Percentiles rank a stretch among this genome's conserved stretches.
phyloP scores from a whole-genome alignment of 2,113 vertebrate genomes.

The Paraplagusia blochii region DNA sequence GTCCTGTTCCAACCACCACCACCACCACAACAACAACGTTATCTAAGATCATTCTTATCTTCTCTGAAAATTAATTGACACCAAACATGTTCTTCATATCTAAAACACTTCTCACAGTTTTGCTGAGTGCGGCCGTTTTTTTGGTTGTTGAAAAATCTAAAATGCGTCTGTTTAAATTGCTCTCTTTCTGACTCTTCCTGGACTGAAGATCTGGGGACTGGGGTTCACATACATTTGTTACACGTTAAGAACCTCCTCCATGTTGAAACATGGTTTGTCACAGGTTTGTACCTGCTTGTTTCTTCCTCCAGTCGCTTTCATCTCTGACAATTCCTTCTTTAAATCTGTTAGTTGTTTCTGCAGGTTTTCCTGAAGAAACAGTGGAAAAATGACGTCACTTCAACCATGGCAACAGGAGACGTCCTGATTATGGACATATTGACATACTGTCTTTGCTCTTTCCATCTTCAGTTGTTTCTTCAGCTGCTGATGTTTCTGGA shows the following conservation, averaged over 20 bases:
- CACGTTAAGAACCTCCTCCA: not conserved
- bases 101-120: not conserved
- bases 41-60: no score
- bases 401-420: no score
- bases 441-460: constrained; percentile 76
- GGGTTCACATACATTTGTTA: not conserved
- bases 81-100: constrained; percentile 33
- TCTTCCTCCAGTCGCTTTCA: constrained; percentile 34
- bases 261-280: not conserved
- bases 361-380: constrained; percentile 47
- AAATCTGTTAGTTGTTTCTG: constrained; percentile 47
- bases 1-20: constrained; percentile 23
- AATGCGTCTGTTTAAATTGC: constrained; percentile 26
- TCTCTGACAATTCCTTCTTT: constrained; percentile 42
- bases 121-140: constrained; percentile 33
- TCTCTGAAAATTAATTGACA: not conserved
- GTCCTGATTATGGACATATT: no score
- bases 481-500: constrained; percentile 74
- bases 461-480: constrained; percentile 78
- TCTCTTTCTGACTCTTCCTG: constrained; percentile 38
- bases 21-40: no score
- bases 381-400: not conserved
- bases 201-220: constrained; percentile 20
- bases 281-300: constrained; percentile 37
- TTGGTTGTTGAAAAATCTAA: constrained; percentile 45